Evolutionary conservation across 2,797 vertebrate species (phyloP).

Genomic region (Syngnathus rostellatus): DNA sequence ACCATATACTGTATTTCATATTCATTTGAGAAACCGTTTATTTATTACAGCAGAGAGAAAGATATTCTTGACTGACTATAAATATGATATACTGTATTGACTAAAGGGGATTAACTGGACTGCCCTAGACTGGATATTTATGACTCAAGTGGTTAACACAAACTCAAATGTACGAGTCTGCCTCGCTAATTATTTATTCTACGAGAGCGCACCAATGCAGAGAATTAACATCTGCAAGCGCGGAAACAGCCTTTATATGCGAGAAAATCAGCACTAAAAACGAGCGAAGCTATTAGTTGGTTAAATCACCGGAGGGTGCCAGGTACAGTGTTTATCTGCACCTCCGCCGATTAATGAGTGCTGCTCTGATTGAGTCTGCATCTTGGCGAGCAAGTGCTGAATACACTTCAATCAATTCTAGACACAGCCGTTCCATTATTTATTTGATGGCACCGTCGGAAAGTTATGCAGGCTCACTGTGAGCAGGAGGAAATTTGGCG

Average conservation of each 20-base stretch:
- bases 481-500: constrained; percentile 36
- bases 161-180: neutral
- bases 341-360: constrained; percentile 43
- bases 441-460: constrained; percentile 51
- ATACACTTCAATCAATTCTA: constrained; percentile 52
- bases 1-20: neutral
- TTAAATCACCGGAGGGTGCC: constrained; percentile 8
- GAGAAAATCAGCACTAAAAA: constrained; percentile 15
- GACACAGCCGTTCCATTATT: constrained; percentile 53
- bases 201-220: constrained; percentile 2
- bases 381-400: constrained; percentile 43
- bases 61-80: neutral
- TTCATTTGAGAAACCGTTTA: neutral
- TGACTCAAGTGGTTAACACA: neutral
- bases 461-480: constrained; percentile 51
- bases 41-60: neutral
- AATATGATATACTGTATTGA: neutral
- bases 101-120: neutral
- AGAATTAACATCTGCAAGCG: neutral
- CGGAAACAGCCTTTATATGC: constrained; percentile 6
- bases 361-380: constrained; percentile 30
- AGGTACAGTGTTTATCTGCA: constrained; percentile 10
- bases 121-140: neutral
- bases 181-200: neutral
- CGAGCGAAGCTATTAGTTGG: neutral